These are phyloP conservation scores for Falco concolor DNA, from an alignment of 2,797 vertebrate species.

Conservation along the genomic window DNA sequence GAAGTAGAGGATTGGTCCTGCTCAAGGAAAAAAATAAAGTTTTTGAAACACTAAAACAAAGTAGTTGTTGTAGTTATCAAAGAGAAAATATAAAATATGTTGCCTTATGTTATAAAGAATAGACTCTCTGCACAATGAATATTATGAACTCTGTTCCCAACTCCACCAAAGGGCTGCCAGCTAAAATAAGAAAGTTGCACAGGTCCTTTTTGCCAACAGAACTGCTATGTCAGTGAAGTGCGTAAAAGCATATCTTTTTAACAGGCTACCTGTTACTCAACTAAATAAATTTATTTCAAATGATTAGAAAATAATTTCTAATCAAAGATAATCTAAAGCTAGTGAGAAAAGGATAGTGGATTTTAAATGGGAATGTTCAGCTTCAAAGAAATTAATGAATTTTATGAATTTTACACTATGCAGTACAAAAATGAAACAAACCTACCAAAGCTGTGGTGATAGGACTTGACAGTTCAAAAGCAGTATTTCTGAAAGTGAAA, in stretches of 20 bases:
- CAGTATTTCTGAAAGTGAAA: conserved; percentile 22
- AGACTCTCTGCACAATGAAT: neutral
- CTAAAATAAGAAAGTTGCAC: neutral
- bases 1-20: neutral
- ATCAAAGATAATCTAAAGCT: neutral
- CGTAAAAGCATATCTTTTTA: neutral
- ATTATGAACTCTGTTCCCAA: neutral
- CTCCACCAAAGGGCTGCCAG: neutral
- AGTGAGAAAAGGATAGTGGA: neutral
- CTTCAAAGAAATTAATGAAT: neutral
- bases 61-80: neutral
- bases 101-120: neutral
- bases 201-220: neutral
- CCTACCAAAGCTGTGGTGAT: neutral
- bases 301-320: neutral
- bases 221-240: neutral
- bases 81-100: neutral
- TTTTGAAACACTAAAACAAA: neutral
- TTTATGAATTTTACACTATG: neutral
- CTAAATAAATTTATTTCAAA: neutral
- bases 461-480: conserved; percentile 20
- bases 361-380: neutral
- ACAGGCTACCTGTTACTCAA: neutral
- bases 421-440: conserved; percentile 3
- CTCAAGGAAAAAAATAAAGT: neutral